phyloP scores from a whole-genome alignment of 1,140 invertebrate genomes.

The Acromyrmex charruanus region DNA sequence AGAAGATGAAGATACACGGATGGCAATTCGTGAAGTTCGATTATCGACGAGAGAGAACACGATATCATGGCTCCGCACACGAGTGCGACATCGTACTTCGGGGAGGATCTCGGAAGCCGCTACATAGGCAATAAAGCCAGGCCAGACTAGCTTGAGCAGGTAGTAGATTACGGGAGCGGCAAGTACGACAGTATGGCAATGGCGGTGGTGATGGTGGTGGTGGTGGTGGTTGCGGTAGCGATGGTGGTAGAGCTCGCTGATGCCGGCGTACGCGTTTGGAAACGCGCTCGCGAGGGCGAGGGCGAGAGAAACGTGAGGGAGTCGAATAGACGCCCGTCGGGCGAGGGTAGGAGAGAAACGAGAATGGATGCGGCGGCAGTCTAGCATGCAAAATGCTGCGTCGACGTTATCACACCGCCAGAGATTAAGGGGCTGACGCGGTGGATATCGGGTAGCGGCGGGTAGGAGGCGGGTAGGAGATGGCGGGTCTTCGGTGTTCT shows the following conservation, averaged over 20 bases:
- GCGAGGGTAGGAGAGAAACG: constrained; percentile 19
- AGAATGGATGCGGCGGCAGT: constrained; percentile 76
- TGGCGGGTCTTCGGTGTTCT: constrained; percentile 61
- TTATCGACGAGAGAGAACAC: constrained; percentile 62
- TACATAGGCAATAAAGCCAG: constrained; percentile 48
- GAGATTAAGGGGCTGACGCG: constrained; percentile 81
- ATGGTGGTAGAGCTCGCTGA: constrained; percentile 3
- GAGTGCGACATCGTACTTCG: constrained; percentile 14
- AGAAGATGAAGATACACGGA: background rate
- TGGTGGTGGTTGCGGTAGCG: background rate
- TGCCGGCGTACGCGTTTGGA: constrained; percentile 23
- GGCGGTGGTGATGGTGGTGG: background rate
- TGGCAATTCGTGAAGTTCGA: constrained; percentile 59
- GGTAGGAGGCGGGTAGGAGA: background rate
- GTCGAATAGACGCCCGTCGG: background rate
- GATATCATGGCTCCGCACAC: background rate
- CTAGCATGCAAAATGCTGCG: constrained; percentile 83
- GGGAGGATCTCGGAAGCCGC: constrained; percentile 28
- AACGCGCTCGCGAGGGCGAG: constrained; percentile 6
- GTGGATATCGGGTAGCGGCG: constrained; percentile 72
- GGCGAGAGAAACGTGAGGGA: background rate
- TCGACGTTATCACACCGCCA: constrained; percentile 81
- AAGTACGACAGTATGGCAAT: constrained; percentile 24
- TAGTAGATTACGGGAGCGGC: constrained; percentile 44
- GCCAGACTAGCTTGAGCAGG: constrained; percentile 41